These are phyloP conservation scores for Setophaga coronata DNA, from an alignment of 2,113 vertebrate species.

Conservation along the genomic window DNA sequence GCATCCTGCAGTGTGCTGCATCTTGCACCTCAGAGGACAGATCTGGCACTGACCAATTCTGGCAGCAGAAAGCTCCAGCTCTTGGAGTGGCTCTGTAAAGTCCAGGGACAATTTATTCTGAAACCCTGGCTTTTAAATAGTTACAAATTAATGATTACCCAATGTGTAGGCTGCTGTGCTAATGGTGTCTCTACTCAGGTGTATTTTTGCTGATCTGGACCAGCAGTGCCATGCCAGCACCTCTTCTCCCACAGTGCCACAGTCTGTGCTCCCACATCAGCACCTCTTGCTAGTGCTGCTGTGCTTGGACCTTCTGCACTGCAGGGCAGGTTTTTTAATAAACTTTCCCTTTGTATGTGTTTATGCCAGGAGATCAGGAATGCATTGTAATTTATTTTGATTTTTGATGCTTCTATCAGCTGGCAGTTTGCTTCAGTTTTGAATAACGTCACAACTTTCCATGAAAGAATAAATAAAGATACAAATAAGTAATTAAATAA, in stretches of 20 bases:
- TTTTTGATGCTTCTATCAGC: not conserved
- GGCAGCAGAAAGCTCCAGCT: not conserved
- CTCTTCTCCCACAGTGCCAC: not conserved
- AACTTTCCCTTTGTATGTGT: not conserved
- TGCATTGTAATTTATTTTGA: not conserved
- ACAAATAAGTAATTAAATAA: not conserved
- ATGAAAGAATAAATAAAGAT: not conserved
- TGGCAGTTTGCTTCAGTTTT: not conserved
- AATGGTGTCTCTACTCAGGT: not conserved
- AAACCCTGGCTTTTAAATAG: not conserved
- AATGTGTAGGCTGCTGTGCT: not conserved
- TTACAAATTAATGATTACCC: not conserved
- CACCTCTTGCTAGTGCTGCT: not conserved
- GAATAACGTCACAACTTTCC: not conserved
- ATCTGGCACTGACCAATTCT: not conserved
- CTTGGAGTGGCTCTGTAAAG: not conserved
- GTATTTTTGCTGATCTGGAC: too few species aligned
- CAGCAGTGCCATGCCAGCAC: rapidly evolving
- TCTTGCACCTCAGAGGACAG: not conserved
- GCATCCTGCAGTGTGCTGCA: rapidly evolving
- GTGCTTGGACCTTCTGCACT: rapidly evolving
- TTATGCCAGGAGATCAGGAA: not conserved
- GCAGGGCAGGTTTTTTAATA: not conserved
- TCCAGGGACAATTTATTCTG: not conserved
- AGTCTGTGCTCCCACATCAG: not conserved